A percentile compares a stretch with the other conserved stretches of the same genome.
phyloP scores from a whole-genome alignment of 2,113 vertebrate species.

The Calyptomena viridis region DNA sequence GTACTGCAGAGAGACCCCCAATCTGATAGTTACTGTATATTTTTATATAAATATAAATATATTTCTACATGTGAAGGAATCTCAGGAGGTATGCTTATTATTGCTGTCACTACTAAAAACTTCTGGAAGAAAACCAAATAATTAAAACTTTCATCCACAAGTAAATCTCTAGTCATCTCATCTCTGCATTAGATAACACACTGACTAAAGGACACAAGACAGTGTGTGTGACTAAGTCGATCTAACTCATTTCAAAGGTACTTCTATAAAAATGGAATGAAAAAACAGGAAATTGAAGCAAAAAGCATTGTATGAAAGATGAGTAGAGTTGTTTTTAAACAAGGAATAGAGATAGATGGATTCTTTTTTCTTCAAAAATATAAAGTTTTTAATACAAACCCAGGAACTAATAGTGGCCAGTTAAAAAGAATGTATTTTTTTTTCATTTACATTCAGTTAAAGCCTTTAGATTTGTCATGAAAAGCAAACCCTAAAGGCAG shows the following conservation, averaged over 20 bases:
- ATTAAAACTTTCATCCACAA: neutral
- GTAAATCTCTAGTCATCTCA: neutral
- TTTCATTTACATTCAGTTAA: neutral
- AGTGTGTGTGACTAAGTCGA: neutral
- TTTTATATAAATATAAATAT: neutral
- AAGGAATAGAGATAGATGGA: neutral
- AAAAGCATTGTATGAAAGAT: neutral
- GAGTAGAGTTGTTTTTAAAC: neutral
- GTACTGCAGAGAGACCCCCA: neutral
- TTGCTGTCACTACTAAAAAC: neutral
- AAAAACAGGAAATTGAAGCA: neutral
- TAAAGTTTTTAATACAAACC: neutral
- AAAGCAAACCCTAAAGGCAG: neutral
- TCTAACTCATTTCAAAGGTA: neutral
- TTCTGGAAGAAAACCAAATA: neutral
- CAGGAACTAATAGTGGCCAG: neutral
- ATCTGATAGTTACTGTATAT: neutral
- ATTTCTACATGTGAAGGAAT: neutral
- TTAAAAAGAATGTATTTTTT: neutral
- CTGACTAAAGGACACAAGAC: neutral
- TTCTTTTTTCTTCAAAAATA: neutral
- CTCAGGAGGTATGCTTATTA: neutral
- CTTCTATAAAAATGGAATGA: neutral
- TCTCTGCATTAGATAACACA: neutral
- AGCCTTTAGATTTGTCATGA: neutral